Base-by-base conservation (phyloP, 2,888 invertebrate species). In the Drosophila subsilvestris region DNA sequence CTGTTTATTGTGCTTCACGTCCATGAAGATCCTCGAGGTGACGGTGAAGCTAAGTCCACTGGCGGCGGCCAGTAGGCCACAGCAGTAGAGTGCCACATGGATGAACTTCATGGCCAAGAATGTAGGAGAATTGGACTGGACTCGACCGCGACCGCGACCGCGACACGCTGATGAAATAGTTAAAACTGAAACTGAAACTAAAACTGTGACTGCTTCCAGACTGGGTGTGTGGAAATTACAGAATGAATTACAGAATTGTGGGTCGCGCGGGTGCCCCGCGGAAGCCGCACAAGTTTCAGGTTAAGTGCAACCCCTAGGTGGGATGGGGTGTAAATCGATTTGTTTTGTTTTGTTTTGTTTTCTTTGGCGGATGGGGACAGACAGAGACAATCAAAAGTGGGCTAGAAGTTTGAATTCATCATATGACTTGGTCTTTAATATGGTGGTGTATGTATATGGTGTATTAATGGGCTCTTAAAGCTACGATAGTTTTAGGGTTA, bases 1-100 rank as follows among this genome's bases (percentile, higher is more conserved):
- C 90, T 95, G 94, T 60, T 95, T 95, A 76, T 95, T 96, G 80
- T 95, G 95, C 88, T 94, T 93, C 9, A 98, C 94, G 89, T 98
- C 97, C 75, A 98, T 94, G 90, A 94, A 97, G 2, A 97, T 96
- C 93, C 96, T 84, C 0, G 91, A 90, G 8, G 91, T 91, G 0
- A 91, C 89, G 14, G 85, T 90, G 68, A 91, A 91, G 62, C 91
- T 91, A 8, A 91, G 78, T 0, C 56, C 66, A 20, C 32, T 67
- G 14, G 44, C 48, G 1, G 51, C 58, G 1, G 69, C 68, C 4
- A 80, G 57, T 14, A 78, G 43, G 57, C 29, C 56, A 17, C 54
- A 25, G 17, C 20, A 59, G 10, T 55, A 20, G 18, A 79, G 53
- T 43, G 75, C 12, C 29, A 85, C 3, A 7, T 45, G 55, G 5